Base-by-base conservation (phyloP, 2,797 vertebrate genomes). In the Macroramphosus scolopax region DNA sequence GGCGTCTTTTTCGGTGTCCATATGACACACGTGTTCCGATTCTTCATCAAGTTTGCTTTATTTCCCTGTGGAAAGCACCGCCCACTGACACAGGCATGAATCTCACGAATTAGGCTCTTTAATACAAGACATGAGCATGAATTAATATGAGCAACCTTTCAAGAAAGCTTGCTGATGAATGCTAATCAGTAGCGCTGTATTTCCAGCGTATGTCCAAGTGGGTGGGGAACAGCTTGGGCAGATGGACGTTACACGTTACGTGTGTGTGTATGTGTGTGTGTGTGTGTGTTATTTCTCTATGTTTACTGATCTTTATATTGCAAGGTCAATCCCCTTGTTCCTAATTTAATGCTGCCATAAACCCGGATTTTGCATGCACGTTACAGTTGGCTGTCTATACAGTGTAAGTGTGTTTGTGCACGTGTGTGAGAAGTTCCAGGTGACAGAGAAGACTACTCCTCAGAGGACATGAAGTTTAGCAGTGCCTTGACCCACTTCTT, bases 401-500 rank as follows among this genome's bases (percentile, higher is more conserved):
- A 45, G 16, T 42, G 17, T 37, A 14, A 8, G 37, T 41, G 36
- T 15, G 18, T 51, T 28, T 13, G 17, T 47, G 15, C 11, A 17
- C 18, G 14, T 67, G 28, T 30, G 29, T 36, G 42, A 37, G 33
- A 67, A 50, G 52, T 51, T 44, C 9, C 25, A 51, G 17, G 34
- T 48, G 17, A 37, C 48, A 22, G 6, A 41, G 14, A 46, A 25
- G 26, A 29, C n/a, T n/a, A n/a, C n/a, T n/a, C n/a, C n/a, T n/a
- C 26, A 18, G 17, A 50, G 44, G 24, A 36, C 12, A 16, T 10
- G 35, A 51, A 33, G 47, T 47, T 54, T 15, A 34, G 43, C 43
- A 5, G 29, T 5, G 35, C 30, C 33, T 37, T 70, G 73, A 81
- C 75, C 75, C 63, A 81, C 17, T 72, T 75, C 36, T 46, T 67